Base-by-base conservation (phyloP, 2,113 vertebrate species). In the Oncorhynchus clarkii region DNA sequence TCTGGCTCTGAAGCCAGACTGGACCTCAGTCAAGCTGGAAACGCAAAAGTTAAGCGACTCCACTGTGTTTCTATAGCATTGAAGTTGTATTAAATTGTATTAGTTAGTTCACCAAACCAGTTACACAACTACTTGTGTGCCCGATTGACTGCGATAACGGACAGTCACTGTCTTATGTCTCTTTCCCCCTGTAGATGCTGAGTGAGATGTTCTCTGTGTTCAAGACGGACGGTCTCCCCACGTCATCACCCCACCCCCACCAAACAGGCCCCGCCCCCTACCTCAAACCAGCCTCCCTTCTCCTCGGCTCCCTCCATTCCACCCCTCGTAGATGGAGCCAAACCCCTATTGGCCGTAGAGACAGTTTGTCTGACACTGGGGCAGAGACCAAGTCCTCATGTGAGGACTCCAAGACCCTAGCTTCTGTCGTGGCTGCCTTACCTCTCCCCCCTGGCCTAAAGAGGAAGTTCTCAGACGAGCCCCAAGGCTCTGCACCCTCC, bases 121-220 rank as follows among this genome's bases (percentile, higher is more conserved):
- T 12, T 5, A 51, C 12, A 1, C 12, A 51, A 51, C 49, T 3
- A 51, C 49, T 51, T 51, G 49, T 51, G 49, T 16, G 12, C 11
- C 11, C 11, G 49, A 16, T 51, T 51, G 3, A 51, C 49, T 51
- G 4, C 14, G 49, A 51, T 13, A 2, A 51, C 49, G 16, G 14
- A 14, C 14, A 51, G 49, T 51, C 49, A 51, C 49, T 51, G 11
- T 14, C 14, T 39, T 39, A 9, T 16, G 3, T 34, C 34, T 27
- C 11, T 22, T 31, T 59, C 48, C 34, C 9, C 45, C 2, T 11
- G 22, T 86, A 98, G 97, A 92, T 97, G 76, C 93, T 97, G 64
- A 95, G 95, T 67, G 96, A 97, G 82, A 90, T 97, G 85, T 95
- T 98, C 90, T 96, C 95, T 18, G 94, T 95, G 82, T 96, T 96